These are phyloP conservation scores for Ceyx melanurus DNA, from an alignment of 2,113 vertebrate genomes.

Conservation along the genomic window DNA sequence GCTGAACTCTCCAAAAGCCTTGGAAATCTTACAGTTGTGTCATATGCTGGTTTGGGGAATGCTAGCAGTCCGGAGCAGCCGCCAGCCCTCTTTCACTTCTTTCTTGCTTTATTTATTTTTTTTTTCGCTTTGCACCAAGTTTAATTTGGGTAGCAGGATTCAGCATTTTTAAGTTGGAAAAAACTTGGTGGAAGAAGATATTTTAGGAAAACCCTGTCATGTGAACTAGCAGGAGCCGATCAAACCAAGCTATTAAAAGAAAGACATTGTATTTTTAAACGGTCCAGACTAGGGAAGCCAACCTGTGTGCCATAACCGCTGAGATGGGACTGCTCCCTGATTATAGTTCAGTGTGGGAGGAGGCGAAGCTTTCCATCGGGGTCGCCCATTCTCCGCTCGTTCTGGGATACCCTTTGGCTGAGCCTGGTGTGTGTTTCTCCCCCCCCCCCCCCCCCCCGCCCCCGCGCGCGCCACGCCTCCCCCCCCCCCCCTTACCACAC, in stretches of 20 bases:
- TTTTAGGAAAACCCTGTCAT: slow-evolving; percentile 77
- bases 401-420: slow-evolving; percentile 61
- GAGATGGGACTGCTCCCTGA: slow-evolving; percentile 63
- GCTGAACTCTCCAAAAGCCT: slow-evolving; percentile 74
- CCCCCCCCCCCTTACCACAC: background rate
- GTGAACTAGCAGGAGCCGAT: slow-evolving; percentile 69
- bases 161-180: slow-evolving; percentile 79
- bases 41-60: slow-evolving; percentile 76
- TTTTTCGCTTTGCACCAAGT: slow-evolving; percentile 32
- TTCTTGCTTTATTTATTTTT: slow-evolving; percentile 12
- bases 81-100: slow-evolving; percentile 45
- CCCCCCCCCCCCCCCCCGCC: background rate
- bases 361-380: slow-evolving; percentile 62
- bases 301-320: slow-evolving; percentile 49
- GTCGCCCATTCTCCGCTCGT: slow-evolving; percentile 42
- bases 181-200: slow-evolving; percentile 72
- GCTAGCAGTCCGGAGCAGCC: slow-evolving; percentile 64
- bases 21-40: slow-evolving; percentile 74
- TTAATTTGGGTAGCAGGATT: slow-evolving; percentile 74
- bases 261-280: slow-evolving; percentile 76
- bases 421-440: background rate
- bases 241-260: slow-evolving; percentile 74
- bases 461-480: too few species aligned
- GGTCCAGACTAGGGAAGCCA: slow-evolving; percentile 67
- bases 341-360: slow-evolving; percentile 60